phyloP scores from a whole-genome alignment of 2,797 vertebrate species.

The Phataginus tetradactyla region DNA sequence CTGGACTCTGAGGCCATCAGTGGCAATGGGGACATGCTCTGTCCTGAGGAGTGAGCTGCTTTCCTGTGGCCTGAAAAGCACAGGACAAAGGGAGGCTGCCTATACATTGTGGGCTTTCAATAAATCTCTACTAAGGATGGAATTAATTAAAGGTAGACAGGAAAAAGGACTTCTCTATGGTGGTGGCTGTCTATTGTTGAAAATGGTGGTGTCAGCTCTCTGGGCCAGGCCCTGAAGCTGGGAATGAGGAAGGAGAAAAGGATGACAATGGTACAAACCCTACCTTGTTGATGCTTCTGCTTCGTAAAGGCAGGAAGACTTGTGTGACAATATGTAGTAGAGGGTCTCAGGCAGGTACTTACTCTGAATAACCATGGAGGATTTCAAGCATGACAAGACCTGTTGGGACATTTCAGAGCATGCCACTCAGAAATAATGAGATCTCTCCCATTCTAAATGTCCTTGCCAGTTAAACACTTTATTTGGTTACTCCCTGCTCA shows the following conservation, averaged over 20 bases:
- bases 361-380: not conserved
- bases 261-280: not conserved
- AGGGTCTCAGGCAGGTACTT: not conserved
- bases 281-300: not conserved
- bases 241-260: not conserved
- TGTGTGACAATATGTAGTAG: not conserved
- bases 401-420: conserved; percentile 22
- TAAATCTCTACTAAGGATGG: not conserved
- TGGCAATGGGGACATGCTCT: not conserved
- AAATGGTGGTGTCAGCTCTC: not conserved
- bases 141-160: not conserved
- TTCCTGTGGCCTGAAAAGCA: not conserved
- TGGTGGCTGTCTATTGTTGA: not conserved
- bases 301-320: not conserved
- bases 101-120: not conserved
- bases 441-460: not conserved
- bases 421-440: not conserved
- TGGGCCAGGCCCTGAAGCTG: not conserved
- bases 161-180: not conserved
- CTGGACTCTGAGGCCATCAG: not conserved
- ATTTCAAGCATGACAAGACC: not conserved
- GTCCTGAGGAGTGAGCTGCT: not conserved
- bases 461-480: conserved; percentile 7
- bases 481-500: not conserved
- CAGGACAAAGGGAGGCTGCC: not conserved